Conservation (phyloP, 2,797 vertebrate species). For the Babyrousa celebensis region DNA sequence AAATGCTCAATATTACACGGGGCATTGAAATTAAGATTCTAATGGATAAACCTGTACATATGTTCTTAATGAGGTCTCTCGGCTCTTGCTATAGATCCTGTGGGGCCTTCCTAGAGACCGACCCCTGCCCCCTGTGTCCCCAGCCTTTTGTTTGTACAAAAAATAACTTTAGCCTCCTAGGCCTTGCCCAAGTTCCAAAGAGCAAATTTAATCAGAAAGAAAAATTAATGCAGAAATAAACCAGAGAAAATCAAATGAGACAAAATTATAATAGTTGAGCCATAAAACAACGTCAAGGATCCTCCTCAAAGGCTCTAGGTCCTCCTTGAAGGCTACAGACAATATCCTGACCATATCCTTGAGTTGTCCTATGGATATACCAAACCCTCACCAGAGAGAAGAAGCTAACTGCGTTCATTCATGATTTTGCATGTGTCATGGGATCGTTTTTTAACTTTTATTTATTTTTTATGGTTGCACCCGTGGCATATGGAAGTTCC, state of each 20-base stretch:
- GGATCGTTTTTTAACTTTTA: background rate
- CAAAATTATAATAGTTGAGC: background rate
- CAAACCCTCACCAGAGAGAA: background rate
- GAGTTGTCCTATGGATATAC: background rate
- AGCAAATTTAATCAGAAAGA: background rate
- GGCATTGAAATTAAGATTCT: background rate
- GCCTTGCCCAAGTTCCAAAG: background rate
- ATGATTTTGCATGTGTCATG: background rate
- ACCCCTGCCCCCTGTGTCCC: background rate
- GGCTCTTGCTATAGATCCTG: background rate
- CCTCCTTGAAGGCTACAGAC: no score
- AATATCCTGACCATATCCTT: background rate
- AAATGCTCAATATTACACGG: background rate
- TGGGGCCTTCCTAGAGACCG: background rate
- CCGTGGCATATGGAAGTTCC: no score
- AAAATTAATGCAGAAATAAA: background rate
- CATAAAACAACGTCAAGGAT: background rate
- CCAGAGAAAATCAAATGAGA: background rate
- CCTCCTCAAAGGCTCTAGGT: background rate
- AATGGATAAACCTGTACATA: background rate
- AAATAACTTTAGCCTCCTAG: background rate
- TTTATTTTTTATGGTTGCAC: no score
- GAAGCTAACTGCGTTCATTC: background rate
- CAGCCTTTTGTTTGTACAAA: no score
- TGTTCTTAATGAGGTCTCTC: background rate